A percentile compares a stretch with the other conserved stretches of the same genome.
Evolutionary conservation across 2,888 invertebrate species (phyloP).

Genomic region (Tachina fera): DNA sequence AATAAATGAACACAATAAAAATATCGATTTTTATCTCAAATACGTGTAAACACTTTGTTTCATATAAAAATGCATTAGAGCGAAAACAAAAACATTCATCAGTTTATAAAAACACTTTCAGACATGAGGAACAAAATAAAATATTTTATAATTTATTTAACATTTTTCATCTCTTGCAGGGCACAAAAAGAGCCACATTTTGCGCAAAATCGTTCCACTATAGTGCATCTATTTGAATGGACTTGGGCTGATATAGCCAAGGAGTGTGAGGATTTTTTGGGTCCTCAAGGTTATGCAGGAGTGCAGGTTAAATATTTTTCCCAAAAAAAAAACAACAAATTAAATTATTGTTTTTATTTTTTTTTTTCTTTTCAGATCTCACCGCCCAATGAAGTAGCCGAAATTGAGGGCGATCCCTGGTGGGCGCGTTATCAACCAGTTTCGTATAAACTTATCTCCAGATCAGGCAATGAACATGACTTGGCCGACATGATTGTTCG

Average conservation of each 20-base stretch:
- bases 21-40: slow-evolving; percentile 35
- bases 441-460: slow-evolving; percentile 88
- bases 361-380: slow-evolving; percentile 83
- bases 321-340: background rate
- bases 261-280: slow-evolving; percentile 90
- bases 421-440: slow-evolving; percentile 94
- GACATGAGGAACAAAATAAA: background rate
- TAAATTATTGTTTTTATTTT: background rate
- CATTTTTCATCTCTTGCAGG: background rate
- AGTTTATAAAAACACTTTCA: background rate
- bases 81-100: background rate
- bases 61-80: slow-evolving; percentile 2
- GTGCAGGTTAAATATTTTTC: slow-evolving; percentile 85
- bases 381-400: slow-evolving; percentile 88
- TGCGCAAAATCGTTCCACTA: slow-evolving; percentile 84
- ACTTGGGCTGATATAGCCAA: slow-evolving; percentile 90
- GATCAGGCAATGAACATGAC: slow-evolving; percentile 86
- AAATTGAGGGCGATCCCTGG: slow-evolving; percentile 88
- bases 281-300: slow-evolving; percentile 88
- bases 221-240: slow-evolving; percentile 92
- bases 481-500: slow-evolving; percentile 87
- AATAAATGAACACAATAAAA: slow-evolving; percentile 1
- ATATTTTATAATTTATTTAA: background rate
- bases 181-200: slow-evolving; percentile 71
- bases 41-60: background rate